Evolutionary conservation across 2,888 invertebrate species (phyloP).

Genomic region (Muscina levida): DNA sequence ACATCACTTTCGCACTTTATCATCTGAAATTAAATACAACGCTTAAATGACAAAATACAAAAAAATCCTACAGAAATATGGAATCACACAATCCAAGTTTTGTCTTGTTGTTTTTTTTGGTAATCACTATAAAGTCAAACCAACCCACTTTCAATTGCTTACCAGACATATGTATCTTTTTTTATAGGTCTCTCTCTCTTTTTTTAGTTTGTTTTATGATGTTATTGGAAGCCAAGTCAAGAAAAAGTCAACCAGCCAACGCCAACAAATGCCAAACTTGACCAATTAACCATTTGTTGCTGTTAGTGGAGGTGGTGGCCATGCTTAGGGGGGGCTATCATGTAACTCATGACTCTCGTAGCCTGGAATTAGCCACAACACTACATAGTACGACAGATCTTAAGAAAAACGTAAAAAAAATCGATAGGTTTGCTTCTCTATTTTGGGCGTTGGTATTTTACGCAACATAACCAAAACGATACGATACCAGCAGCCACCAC

Average conservation of each 20-base stretch:
- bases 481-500: background rate
- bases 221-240: background rate
- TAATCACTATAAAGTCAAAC: background rate
- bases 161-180: slow-evolving; percentile 25
- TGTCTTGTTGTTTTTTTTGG: background rate
- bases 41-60: slow-evolving; percentile 10
- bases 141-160: slow-evolving; percentile 47
- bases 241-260: background rate
- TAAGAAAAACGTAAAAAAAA: background rate
- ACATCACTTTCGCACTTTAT: background rate
- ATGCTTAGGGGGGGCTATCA: slow-evolving; percentile 5
- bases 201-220: background rate
- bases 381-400: background rate
- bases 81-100: background rate
- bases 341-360: slow-evolving; percentile 7
- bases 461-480: background rate
- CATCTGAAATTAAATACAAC: background rate
- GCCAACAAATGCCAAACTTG: slow-evolving; percentile 38
- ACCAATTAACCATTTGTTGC: slow-evolving; percentile 28
- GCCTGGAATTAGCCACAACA: slow-evolving; percentile 22
- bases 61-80: background rate
- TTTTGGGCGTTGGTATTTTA: slow-evolving; percentile 19
- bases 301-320: background rate
- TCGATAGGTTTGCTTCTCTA: slow-evolving; percentile 1
- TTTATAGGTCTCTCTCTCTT: no score